Percentiles rank a stretch among this genome's conserved stretches.
Evolutionary conservation across 2,113 vertebrate genomes (phyloP).

Genomic region (Benitochromis conjunctus): DNA sequence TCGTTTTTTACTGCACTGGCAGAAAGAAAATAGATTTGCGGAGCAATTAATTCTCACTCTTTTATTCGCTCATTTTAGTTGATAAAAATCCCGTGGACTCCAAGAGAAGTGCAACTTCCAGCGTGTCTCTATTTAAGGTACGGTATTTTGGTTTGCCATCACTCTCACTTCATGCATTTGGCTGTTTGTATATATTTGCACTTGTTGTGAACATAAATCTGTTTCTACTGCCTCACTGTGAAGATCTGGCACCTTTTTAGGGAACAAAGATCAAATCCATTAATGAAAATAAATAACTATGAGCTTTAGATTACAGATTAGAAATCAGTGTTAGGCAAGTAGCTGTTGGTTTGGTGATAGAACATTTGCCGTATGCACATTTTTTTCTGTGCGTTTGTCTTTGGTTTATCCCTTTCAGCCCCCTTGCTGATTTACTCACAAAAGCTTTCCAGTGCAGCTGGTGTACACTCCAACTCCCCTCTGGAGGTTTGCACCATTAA

Average conservation of each 20-base stretch:
- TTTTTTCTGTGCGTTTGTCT: not conserved
- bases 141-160: not conserved
- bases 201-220: not conserved
- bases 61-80: conserved; percentile 38
- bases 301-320: not conserved
- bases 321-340: not conserved
- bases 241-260: not conserved
- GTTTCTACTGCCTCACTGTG: not conserved
- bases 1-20: not conserved
- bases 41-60: not conserved
- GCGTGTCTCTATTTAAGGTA: conserved; percentile 67
- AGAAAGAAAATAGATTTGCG: not conserved
- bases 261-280: not conserved
- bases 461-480: conserved; percentile 1
- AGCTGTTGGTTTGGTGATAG: not conserved
- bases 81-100: conserved; percentile 46
- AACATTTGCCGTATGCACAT: not conserved
- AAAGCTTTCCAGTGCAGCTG: conserved; percentile 43
- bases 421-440: conserved; percentile 13
- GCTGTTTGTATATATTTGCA: not conserved
- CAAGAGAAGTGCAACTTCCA: conserved; percentile 41
- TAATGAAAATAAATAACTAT: not conserved
- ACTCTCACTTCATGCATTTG: not conserved
- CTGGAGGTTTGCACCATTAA: conserved; percentile 45
- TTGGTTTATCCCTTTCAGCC: not conserved